These are phyloP conservation scores for Doryteuthis pealeii DNA, from an alignment of 1,140 invertebrate species.

Conservation along the genomic window DNA sequence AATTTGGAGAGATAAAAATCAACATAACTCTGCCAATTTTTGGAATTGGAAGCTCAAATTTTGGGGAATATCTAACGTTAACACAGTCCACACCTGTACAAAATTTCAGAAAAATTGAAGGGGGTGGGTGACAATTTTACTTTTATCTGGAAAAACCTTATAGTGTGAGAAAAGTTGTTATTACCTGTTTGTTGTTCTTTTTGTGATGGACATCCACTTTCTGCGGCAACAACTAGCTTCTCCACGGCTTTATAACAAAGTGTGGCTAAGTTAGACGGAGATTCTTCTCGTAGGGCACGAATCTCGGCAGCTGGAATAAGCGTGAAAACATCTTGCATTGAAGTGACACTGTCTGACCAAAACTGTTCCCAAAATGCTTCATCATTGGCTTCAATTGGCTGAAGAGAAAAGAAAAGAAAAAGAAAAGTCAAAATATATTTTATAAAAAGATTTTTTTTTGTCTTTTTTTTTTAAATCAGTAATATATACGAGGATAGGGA, in stretches of 20 bases:
- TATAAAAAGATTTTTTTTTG: too few relatives aligned
- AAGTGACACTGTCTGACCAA: slow-evolving; percentile 93
- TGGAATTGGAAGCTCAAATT: too few relatives aligned
- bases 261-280: slow-evolving; percentile 97
- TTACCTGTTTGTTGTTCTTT: slow-evolving; percentile 90
- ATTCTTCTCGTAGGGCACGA: slow-evolving; percentile 87
- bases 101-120: too few relatives aligned
- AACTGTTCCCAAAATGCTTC: slow-evolving; percentile 99
- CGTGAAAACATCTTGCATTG: slow-evolving; percentile 95
- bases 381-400: slow-evolving; percentile 89
- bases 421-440: background rate
- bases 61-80: too few relatives aligned
- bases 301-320: slow-evolving; percentile 87
- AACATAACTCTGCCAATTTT: too few relatives aligned
- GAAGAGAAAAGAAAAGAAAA: slow-evolving; percentile 31
- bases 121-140: too few relatives aligned
- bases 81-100: too few relatives aligned
- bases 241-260: slow-evolving; percentile 98
- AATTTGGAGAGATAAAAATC: too few relatives aligned
- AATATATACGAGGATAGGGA: too few relatives aligned
- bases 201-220: slow-evolving; percentile 88
- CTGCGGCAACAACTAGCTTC: slow-evolving; percentile 89
- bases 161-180: too few relatives aligned
- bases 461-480: too few relatives aligned
- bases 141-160: too few relatives aligned